phyloP scores from a whole-genome alignment of 2,113 vertebrate species.

The Scortum barcoo region DNA sequence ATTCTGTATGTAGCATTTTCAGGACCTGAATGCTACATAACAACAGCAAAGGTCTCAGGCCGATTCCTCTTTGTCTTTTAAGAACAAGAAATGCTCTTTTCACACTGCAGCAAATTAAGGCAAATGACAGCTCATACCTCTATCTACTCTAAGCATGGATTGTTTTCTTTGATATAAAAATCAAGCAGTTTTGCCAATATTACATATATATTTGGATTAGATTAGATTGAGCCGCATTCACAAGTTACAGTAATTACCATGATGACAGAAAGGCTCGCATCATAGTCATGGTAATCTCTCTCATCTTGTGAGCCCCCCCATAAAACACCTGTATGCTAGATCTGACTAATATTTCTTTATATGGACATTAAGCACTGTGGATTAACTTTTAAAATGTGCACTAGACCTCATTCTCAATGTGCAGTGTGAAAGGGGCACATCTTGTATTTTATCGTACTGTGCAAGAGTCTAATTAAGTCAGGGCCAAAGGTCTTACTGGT shows the following conservation, averaged over 20 bases:
- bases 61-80: constrained; percentile 23
- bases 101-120: constrained; percentile 41
- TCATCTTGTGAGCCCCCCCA: not conserved
- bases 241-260: not conserved
- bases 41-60: constrained; percentile 22
- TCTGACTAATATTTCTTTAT: not conserved
- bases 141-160: not conserved
- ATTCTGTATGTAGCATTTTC: constrained; percentile 26
- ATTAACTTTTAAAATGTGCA: not conserved
- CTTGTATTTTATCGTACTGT: constrained; percentile 21
- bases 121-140: not conserved
- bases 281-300: not conserved
- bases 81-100: constrained; percentile 39
- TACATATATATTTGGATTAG: not conserved
- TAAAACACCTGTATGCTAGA: not conserved
- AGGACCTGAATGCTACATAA: constrained; percentile 24
- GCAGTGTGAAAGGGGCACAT: constrained; percentile 41
- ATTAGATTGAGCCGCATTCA: not conserved
- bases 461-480: constrained; percentile 32
- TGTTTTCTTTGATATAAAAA: not conserved
- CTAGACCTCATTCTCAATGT: not conserved
- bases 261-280: not conserved
- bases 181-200: not conserved
- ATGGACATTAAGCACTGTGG: not conserved
- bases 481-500: constrained; percentile 57